Evolutionary conservation across 35 echinoderm and acorn worm species (phyloP), one percentile per base, ranked within the genome.

Genomic region (Amphiura filiformis): DNA sequence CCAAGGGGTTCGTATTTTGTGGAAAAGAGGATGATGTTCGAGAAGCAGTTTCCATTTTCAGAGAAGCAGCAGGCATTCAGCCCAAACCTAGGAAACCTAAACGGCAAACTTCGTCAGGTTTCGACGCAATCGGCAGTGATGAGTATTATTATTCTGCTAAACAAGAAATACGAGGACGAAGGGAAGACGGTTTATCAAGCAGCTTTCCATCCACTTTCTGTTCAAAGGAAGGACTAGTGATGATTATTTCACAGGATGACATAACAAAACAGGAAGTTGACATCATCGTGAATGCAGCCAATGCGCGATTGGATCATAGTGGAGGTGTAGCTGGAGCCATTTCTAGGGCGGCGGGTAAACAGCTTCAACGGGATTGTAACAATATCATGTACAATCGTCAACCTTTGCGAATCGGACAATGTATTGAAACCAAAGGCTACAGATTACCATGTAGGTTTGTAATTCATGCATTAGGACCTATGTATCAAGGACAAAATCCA

Each of bases 391-490:
- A 36, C 28, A 47, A 32, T 13, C 44, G 57, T 82, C 65, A 65
- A 28, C 75, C 76, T 33, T 75, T 84, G 31, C 65, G 65, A 31
- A 52, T 82, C 37, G 80, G 15, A 39, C 12, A 47, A n/a, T 42
- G 37, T 42, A 39, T 79, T 14, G 31, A 85, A 31, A 91, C 89
- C 22, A 77, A 80, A 41, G 81, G 44, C 17, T 82, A 82, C 30
- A 78, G 34, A 11, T n/a, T 91, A 49, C 81, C 81, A 1, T 80
- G 81, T 44, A 79, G 34, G 37, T 91, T 78, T 39, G 82, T 91
- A 14, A 75, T 91, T 32, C 89, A 91, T 80, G 89, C 89, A n/a
- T 75, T 91, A 11, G 89, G 89, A 52, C 89, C 89, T 78, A 12
- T n/a, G 28, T 91, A 57, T 64, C 39, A 80, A 56, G 81, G 84